Evolutionary conservation across 2,113 vertebrate species (phyloP).

Genomic region (Grantiella picta): DNA sequence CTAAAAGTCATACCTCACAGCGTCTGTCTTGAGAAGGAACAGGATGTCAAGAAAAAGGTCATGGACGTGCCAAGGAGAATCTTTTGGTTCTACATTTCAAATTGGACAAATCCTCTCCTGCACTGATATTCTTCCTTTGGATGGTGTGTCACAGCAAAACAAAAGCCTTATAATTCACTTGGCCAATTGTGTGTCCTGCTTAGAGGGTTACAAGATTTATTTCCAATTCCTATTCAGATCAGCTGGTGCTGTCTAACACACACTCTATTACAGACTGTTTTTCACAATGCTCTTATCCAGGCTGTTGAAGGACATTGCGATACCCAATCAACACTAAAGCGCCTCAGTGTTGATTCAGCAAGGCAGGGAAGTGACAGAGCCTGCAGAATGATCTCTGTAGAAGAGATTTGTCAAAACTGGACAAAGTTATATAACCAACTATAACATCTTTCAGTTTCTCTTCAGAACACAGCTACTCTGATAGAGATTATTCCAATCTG

Average conservation of each 20-base stretch:
- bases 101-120: background rate
- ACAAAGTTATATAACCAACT: background rate
- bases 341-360: background rate
- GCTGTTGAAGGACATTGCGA: background rate
- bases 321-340: background rate
- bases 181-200: background rate
- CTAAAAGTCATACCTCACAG: background rate
- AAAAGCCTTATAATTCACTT: background rate
- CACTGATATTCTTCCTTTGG: background rate
- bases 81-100: background rate
- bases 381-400: background rate
- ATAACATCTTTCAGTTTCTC: background rate
- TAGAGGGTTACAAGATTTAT: background rate
- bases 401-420: background rate
- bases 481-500: background rate
- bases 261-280: background rate
- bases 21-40: background rate
- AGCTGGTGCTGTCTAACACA: background rate
- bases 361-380: background rate
- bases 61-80: background rate
- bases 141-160: background rate
- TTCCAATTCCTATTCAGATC: background rate
- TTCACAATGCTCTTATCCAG: background rate
- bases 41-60: background rate
- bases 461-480: background rate